A percentile compares a stretch with the other conserved stretches of the same genome.
Evolutionary conservation across 1,140 invertebrate genomes (phyloP).

Genomic region (Cyrtorhinus lividipennis): DNA sequence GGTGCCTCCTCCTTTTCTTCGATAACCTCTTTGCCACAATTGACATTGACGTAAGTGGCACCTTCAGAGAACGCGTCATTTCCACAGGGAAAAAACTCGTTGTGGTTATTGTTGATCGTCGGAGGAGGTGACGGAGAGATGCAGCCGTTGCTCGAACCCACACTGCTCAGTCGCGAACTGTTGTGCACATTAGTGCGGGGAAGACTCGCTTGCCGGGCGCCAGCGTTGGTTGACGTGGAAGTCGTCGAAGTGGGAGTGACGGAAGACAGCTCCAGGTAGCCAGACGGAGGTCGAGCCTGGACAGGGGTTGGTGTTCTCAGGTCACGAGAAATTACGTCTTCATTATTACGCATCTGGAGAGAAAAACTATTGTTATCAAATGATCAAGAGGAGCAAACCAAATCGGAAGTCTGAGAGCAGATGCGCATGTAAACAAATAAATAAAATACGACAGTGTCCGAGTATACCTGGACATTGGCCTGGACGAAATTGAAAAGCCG

Average conservation of each 20-base stretch:
- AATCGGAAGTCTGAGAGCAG: too few relatives aligned
- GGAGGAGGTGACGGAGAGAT: conserved; percentile 36
- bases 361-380: conserved; percentile 5
- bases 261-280: conserved; percentile 36
- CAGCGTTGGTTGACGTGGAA: conserved; percentile 9
- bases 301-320: conserved; percentile 12
- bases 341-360: conserved; percentile 34
- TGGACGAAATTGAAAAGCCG: conserved; percentile 78
- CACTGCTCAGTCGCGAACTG: conserved; percentile 31
- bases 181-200: conserved; percentile 31
- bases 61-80: conserved; percentile 25
- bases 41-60: conserved; percentile 19
- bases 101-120: conserved; percentile 23
- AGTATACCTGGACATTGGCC: conserved; percentile 61
- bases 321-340: conserved; percentile 27
- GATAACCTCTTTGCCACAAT: background rate
- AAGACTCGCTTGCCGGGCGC: background rate
- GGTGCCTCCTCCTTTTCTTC: conserved; percentile 12
- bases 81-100: conserved; percentile 15
- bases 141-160: conserved; percentile 38
- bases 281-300: conserved; percentile 11
- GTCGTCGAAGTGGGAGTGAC: conserved; percentile 28
- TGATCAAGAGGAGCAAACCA: background rate
- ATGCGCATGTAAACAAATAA: too few relatives aligned
- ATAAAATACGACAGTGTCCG: too few relatives aligned